phyloP scores from a whole-genome alignment of 2,113 vertebrate genomes.

The Crotalus tigris region DNA sequence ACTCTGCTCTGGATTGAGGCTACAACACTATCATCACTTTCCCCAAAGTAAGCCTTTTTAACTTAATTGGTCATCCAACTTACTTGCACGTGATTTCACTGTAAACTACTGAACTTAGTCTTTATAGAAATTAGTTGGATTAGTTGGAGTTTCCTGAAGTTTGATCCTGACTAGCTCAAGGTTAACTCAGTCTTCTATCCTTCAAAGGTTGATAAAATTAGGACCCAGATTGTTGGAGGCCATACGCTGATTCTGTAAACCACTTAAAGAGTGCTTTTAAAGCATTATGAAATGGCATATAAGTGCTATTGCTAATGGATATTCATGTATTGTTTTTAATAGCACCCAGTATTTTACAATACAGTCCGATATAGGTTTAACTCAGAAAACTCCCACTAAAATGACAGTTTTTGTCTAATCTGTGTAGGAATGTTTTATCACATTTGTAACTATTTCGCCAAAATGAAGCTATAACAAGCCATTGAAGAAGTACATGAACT shows the following conservation, averaged over 20 bases:
- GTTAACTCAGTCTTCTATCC: too few species aligned
- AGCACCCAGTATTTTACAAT: neutral
- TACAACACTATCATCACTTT: neutral
- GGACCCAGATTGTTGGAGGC: too few species aligned
- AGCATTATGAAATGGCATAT: too few species aligned
- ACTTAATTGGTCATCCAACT: neutral
- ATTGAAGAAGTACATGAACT: too few species aligned
- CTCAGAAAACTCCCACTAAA: neutral
- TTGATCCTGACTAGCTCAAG: too few species aligned
- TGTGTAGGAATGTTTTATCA: too few species aligned
- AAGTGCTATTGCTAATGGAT: too few species aligned
- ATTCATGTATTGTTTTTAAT: neutral
- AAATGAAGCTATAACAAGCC: too few species aligned
- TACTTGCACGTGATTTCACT: neutral
- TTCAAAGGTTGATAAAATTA: too few species aligned
- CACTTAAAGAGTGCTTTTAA: too few species aligned
- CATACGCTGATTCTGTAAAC: too few species aligned
- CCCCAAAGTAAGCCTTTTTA: neutral
- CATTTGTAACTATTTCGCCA: too few species aligned
- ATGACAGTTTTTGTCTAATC: neutral
- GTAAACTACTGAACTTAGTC: neutral
- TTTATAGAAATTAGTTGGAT: neutral
- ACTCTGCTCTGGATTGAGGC: neutral
- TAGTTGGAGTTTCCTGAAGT: neutral
- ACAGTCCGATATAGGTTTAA: neutral